Base-by-base conservation (phyloP, 2,888 invertebrate genomes). In the Eilema griseolum region DNA sequence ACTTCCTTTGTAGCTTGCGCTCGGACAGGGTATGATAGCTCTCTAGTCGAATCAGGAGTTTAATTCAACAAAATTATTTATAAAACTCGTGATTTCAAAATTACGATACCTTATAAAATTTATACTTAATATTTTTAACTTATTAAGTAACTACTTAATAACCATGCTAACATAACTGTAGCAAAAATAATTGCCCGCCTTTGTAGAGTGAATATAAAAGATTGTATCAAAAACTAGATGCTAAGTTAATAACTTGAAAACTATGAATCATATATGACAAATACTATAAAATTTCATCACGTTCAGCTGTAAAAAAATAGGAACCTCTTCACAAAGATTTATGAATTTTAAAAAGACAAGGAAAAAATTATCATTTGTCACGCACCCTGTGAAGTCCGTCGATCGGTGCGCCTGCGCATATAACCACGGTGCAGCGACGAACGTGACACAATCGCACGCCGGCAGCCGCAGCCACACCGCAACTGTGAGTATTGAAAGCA, bases 401-500 rank as follows among this genome's bases (percentile, higher is more conserved):
- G 61, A 78, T 74, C 72, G 71, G 71, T 80, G 90, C 89, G 90
- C 87, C 70, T 41, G 88, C 91, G 91, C 93, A 92, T 94, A 94
- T 82, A 94, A 93, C 89, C 74, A 85, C 80, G 86, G 66, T 86
- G 89, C 92, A 88, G 76, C 80, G 80, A 26, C 79, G 69, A 63
- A 59, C 75, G 75, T 77, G 83, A 83, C 88, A 88, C 94, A 94
- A 89, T 90, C 93, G 87, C 86, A 90, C 89, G 87, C 87, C 85
- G 89, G 87, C 83, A 86, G 88, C 81, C 85, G 83, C 80, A 82
- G 79, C 76, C 83, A 75, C 86, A 85, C 85, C 85, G 85, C 86
- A 88, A 88, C 88, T 86, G 94, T 95, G 90, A 94, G 94, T 94
- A 92, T 71, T 70, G 62, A 57, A 65, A 14, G 33, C 41, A 64